phyloP scores from a whole-genome alignment of 1,140 invertebrate species.

The Hycleus phaleratus region DNA sequence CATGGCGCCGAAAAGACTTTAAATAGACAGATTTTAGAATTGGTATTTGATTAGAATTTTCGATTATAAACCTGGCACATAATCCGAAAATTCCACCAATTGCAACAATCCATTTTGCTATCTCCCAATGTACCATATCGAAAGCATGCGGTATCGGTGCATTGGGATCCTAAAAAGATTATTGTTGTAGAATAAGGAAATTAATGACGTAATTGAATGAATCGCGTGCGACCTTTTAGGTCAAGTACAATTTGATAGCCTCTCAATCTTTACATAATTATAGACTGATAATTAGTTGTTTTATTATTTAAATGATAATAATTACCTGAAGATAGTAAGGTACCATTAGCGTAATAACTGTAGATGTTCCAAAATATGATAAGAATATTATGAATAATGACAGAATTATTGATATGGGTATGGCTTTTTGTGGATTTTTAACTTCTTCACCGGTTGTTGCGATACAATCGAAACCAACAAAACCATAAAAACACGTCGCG shows the following conservation, averaged over 20 bases:
- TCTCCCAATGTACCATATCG: constrained; percentile 56
- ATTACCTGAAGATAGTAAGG: constrained; percentile 81
- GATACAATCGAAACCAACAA: constrained; percentile 86
- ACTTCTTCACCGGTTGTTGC: constrained; percentile 83
- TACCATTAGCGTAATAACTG: constrained; percentile 85
- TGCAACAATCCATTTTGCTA: constrained; percentile 68
- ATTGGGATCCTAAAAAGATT: constrained; percentile 46
- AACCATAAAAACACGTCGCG: constrained; percentile 88
- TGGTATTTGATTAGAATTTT: constrained; percentile 2
- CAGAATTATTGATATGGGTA: constrained; percentile 78
- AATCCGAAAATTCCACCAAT: constrained; percentile 70
- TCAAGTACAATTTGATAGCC: too few relatives aligned
- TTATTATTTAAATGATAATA: not conserved
- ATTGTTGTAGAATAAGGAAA: not conserved
- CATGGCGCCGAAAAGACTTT: constrained; percentile 75
- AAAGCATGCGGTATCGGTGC: constrained; percentile 70
- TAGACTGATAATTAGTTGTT: too few relatives aligned
- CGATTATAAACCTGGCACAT: constrained; percentile 50
- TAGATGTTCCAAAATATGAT: constrained; percentile 80
- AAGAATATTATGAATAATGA: constrained; percentile 72
- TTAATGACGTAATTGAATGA: not conserved
- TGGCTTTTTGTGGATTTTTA: constrained; percentile 79
- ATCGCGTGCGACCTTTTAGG: too few relatives aligned
- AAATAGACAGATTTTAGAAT: not conserved
- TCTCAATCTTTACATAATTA: too few relatives aligned